Evolutionary conservation across 1,140 invertebrate species (phyloP).

Genomic region (Coelopa frigida): DNA sequence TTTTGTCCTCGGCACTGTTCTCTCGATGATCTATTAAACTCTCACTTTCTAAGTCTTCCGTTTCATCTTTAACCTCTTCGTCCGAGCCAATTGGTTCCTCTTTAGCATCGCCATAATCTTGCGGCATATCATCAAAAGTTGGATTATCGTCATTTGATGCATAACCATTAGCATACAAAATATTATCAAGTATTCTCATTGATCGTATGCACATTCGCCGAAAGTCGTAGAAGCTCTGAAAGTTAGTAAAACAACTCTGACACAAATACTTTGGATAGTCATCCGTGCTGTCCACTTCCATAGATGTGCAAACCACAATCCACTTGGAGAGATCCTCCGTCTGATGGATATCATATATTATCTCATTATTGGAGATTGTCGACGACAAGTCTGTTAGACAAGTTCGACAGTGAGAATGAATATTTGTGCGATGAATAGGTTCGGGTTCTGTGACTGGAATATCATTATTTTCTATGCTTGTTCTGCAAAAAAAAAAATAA

Average conservation of each 20-base stretch:
- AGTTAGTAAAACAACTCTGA: slow-evolving; percentile 4
- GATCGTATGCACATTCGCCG: neutral
- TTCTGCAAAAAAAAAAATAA: too few relatives aligned
- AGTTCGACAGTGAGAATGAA: slow-evolving; percentile 6
- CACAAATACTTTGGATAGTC: slow-evolving; percentile 1
- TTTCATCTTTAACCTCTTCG: neutral
- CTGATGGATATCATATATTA: slow-evolving; percentile 2
- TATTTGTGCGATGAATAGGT: neutral
- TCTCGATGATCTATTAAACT: neutral
- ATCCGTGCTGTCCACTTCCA: neutral
- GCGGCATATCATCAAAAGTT: too few relatives aligned
- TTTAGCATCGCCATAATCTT: too few relatives aligned
- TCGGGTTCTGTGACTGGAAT: neutral
- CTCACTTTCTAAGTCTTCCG: neutral
- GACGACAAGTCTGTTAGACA: slow-evolving; percentile 6
- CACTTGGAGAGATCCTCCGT: slow-evolving; percentile 1
- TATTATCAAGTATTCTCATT: neutral
- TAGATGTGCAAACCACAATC: neutral
- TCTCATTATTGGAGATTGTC: too few relatives aligned
- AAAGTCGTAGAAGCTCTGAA: slow-evolving; percentile 6
- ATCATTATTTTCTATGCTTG: too few relatives aligned
- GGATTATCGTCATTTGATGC: neutral
- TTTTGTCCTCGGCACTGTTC: neutral
- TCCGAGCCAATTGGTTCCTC: neutral
- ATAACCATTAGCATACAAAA: neutral